Evolutionary conservation across 1,140 invertebrate species (phyloP), one percentile per base, ranked within the genome.

Genomic region (Lordiphosa clarofinis): DNA sequence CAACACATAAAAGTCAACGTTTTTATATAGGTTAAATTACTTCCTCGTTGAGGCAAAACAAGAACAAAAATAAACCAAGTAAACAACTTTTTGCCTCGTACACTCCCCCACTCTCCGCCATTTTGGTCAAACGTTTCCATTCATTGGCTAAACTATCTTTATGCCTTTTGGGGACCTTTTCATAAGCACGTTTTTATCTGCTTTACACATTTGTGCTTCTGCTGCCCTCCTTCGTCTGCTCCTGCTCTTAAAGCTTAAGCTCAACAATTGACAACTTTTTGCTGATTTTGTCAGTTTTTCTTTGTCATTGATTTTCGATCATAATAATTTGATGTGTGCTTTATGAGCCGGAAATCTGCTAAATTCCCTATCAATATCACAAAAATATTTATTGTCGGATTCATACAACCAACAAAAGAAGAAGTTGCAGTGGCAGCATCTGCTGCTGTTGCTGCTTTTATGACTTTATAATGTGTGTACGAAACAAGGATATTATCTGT

Each of bases 231-330:
- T 7, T 9, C 21, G 4, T 10, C 38, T 28, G 13, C 6, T 28
- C 35, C 19, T 46, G 33, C 7, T 33, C 13, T 8, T 13, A 31
- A 56, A 6, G 21, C 40, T 44, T n/a, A 10, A 33, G 28, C 53
- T 43, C 19, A 39, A 62, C 68, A 58, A 64, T 63, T 54, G 39
- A 38, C 42, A 59, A 40, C 31, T 31, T 56, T 65, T 36, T 79
- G 74, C 74, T 79, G 74, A 79, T 79, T 70, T 70, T 74, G 75
- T 81, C 74, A 66, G 75, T 28, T 79, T 79, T 78, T 79, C 74
- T 79, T 73, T 70, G 65, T 58, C 74, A 79, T 79, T 81, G 74
- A 79, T 79, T 79, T 73, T 70, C 75, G 74, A 79, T 79, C 74
- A 70, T 79, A 73, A 79, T 79, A 79, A 79, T 79, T 81, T 64